Evolutionary conservation across 2,797 vertebrate genomes (phyloP), one percentile per base, ranked within the genome.

Genomic region (Dicrostonyx torquatus): DNA sequence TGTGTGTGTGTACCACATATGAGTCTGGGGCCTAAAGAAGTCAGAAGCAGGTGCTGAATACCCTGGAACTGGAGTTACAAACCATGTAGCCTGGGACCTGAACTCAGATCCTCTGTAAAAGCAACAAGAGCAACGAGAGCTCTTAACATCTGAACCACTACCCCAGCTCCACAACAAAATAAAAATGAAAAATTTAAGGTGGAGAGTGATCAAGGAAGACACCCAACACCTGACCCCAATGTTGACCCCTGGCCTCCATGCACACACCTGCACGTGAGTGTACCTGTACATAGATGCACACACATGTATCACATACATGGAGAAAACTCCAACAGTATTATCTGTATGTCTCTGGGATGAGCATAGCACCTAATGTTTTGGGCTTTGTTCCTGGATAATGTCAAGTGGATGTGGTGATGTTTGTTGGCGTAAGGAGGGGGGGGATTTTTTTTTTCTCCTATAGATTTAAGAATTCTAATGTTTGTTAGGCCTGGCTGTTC

Each of bases 361-460:
- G 72, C 78, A 96, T 93, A 97, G 96, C 96, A 97, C 76, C 92
- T 97, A 93, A 80, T 64, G 62, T 94, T 58, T 85, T 95, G 4
- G 26, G 90, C 96, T 97, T 97, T 96, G 29, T 97, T 97, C 84
- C 89, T 94, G 34, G 94, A 70, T 1, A 4, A 94, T 97, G 90
- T 97, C 94, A 97, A 50, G 34, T 83, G 97, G 89, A 95, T 90
- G 53, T 95, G 96, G 92, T 88, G 70, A 73, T 34, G 20, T 92
- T 95, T 96, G 82, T 97, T 98, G 97, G 92, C 86, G 97, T 97
- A 94, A 97, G 96, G 43, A 43, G 43, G 43, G 96, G 97, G 96
- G 97, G 97, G 93, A 86, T 94, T 94, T 93, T 53, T 77, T 70
- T 76, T 70, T 17, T 24, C 50, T 91, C 17, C 68, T 91, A 88